These are phyloP conservation scores for Tapirus terrestris DNA, from an alignment of 2,113 vertebrate species.

Conservation along the genomic window DNA sequence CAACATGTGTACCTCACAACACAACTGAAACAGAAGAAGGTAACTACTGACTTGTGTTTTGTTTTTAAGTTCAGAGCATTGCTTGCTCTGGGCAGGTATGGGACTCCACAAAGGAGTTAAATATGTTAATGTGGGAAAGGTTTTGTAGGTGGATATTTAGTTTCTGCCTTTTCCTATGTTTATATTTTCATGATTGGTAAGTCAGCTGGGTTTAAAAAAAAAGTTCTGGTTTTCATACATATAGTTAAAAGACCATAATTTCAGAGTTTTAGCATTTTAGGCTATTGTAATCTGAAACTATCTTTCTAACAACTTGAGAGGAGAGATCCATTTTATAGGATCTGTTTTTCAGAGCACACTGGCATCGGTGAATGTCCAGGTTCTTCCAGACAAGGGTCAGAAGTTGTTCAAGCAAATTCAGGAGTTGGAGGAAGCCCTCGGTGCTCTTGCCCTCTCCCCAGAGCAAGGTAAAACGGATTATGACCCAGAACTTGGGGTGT, in stretches of 20 bases:
- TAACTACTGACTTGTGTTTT: conserved; percentile 66
- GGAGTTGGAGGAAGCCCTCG: conserved; percentile 87
- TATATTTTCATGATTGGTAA: not conserved
- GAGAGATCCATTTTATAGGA: not conserved
- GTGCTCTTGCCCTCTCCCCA: conserved; percentile 80
- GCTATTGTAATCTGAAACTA: not conserved
- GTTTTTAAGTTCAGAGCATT: not conserved
- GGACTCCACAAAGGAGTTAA: not conserved
- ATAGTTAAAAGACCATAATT: not conserved
- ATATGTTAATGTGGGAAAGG: not conserved
- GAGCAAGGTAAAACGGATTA: conserved; percentile 74
- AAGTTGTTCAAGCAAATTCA: conserved; percentile 89
- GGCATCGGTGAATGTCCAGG: conserved; percentile 87
- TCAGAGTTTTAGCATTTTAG: not conserved
- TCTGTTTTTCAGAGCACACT: conserved; percentile 86
- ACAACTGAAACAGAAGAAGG: conserved; percentile 95
- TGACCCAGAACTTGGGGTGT: not conserved
- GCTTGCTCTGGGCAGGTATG: not conserved
- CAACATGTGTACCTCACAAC: conserved; percentile 85
- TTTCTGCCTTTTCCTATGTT: not conserved
- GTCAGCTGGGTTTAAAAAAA: not conserved
- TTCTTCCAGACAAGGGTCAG: conserved; percentile 91
- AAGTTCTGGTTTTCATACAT: not conserved
- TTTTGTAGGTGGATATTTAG: not conserved
- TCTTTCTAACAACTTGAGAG: not conserved